Base-by-base conservation (phyloP, 2,113 vertebrate genomes). In the Albula glossodonta region DNA sequence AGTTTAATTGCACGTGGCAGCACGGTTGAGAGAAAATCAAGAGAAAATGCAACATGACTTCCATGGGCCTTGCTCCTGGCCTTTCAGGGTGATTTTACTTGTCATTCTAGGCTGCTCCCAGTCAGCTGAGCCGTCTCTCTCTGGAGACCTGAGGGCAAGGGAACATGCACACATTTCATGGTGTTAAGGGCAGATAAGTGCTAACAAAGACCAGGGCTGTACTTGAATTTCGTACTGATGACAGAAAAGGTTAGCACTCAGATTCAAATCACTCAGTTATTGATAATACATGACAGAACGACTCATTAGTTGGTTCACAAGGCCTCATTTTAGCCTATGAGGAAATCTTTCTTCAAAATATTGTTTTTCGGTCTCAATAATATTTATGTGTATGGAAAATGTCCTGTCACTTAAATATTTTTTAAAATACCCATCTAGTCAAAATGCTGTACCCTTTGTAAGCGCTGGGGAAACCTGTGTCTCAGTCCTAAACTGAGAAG, bases 141-240 rank as follows among this genome's bases (percentile, higher is more conserved):
- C 50, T 0, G 19, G 80, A 53, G 80, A 81, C 0, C 51, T 51
- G 50, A 51, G 79, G 48, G 78, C 12, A 50, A 81, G 80, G 7
- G 51, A 53, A 52, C 80, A 81, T 74, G 70, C 70, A 9, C 80
- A n/a, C 49, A 19, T 51, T 51, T 53, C 80, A 81, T 22, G 25
- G 50, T 53, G 22, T 51, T n/a, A 52, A 81, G 80, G 50, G 3
- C 80, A 52, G 19, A 81, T 81, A n/a, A 81, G 50, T 81, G 50
- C 17, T 25, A 53, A 81, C 49, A 52, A 52, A n/a, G 51, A 81
- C 51, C 80, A n/a, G 80, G 49, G 22, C 7, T 12, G 50, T 53
- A 51, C 80, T 81, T 52, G 51, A 81, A 53, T 81, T 81, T 81
- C 80, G 22, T 53, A 81, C 51, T 51, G n/a, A 53, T 81, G 51